Evolutionary conservation across 2,113 vertebrate species (phyloP).

Genomic region (Microcebus tavaratra): DNA sequence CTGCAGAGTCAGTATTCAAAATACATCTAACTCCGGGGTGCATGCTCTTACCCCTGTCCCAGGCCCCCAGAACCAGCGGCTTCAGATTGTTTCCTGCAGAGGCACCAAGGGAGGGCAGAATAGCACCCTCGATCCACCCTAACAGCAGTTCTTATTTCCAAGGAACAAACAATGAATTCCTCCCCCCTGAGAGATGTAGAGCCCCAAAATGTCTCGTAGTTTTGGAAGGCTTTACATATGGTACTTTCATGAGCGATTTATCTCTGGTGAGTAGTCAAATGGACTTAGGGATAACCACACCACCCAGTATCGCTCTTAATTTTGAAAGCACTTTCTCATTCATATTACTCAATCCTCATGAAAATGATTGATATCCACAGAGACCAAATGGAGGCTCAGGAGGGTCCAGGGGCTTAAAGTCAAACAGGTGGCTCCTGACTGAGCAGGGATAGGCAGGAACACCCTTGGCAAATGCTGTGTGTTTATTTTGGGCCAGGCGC

Average conservation of each 20-base stretch:
- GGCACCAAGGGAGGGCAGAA: rapidly evolving
- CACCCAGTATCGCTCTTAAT: neutral
- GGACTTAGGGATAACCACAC: neutral
- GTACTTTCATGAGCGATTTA: neutral
- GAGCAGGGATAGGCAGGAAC: neutral
- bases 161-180: neutral
- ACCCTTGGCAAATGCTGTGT: neutral
- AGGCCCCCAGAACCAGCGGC: neutral
- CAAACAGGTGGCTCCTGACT: neutral
- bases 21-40: neutral
- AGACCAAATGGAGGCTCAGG: neutral
- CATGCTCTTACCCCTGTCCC: neutral
- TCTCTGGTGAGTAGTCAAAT: neutral
- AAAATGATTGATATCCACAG: neutral
- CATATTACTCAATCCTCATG: neutral
- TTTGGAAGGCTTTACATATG: neutral
- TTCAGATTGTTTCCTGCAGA: neutral
- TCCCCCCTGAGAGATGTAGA: neutral
- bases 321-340: neutral
- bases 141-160: neutral
- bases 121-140: rapidly evolving
- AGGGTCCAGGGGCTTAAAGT: neutral
- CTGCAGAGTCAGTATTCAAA: neutral
- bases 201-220: rapidly evolving
- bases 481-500: neutral